Conservation (phyloP, 2,888 invertebrate species). For the Mystacides longicornis region DNA sequence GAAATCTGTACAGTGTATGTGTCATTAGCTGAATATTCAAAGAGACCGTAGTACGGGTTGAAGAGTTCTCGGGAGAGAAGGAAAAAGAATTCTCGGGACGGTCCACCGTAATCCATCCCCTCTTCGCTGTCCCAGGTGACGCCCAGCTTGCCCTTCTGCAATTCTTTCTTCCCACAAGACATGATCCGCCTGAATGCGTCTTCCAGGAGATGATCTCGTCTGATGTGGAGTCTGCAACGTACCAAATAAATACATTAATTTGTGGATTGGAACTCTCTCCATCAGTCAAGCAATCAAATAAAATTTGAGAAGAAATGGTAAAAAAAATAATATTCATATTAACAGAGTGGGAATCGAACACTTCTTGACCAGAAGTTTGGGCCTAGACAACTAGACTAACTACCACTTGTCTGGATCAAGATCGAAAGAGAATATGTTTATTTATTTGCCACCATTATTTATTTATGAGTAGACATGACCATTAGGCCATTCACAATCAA, state of each 20-base stretch:
- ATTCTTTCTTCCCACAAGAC: conserved; percentile 90
- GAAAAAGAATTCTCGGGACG: conserved; percentile 96
- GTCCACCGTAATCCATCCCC: conserved; percentile 96
- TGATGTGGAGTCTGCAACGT: conserved; percentile 70
- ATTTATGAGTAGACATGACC: too few species aligned
- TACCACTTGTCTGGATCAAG: too few species aligned
- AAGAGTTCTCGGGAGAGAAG: conserved; percentile 93
- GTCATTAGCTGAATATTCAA: conserved; percentile 97
- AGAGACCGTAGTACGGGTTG: conserved; percentile 96
- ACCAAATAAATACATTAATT: neutral
- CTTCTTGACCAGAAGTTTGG: too few species aligned
- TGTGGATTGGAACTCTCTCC: neutral
- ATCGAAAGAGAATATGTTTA: too few species aligned
- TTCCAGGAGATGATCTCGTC: conserved; percentile 87
- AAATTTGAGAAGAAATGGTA: neutral
- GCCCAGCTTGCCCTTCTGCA: conserved; percentile 91
- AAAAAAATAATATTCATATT: too few species aligned
- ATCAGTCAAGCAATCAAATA: neutral
- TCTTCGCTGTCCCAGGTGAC: conserved; percentile 94
- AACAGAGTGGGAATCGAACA: too few species aligned
- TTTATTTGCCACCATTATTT: too few species aligned
- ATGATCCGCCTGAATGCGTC: conserved; percentile 96
- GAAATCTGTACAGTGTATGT: conserved; percentile 94
- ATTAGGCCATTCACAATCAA: too few species aligned
- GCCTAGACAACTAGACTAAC: too few species aligned